Evolutionary conservation across 2,888 invertebrate species (phyloP).

Genomic region (Eristalinus sepulchralis): DNA sequence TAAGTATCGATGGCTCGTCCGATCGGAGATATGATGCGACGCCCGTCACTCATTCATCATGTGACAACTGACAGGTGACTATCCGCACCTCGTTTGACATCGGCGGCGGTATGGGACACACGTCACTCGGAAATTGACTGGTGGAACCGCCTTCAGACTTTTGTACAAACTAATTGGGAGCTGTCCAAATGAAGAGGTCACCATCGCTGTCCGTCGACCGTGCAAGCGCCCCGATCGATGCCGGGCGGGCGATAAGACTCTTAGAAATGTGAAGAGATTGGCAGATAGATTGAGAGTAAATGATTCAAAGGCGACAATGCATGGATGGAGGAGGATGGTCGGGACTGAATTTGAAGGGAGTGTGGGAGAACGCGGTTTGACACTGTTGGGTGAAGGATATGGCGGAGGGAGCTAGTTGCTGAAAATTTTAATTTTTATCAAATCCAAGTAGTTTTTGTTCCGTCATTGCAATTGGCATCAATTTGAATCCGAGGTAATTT

Average conservation of each 20-base stretch:
- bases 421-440: no score
- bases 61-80: conserved; percentile 66
- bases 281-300: conserved; percentile 24
- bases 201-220: background rate
- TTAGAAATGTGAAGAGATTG: conserved; percentile 29
- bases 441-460: no score
- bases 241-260: conserved; percentile 42
- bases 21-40: conserved; percentile 29
- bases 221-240: conserved; percentile 41
- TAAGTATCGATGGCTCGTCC: conserved; percentile 26
- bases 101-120: conserved; percentile 54
- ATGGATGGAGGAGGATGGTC: background rate
- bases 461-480: no score
- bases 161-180: conserved; percentile 64
- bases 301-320: conserved; percentile 30
- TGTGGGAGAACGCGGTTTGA: no score
- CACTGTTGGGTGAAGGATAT: no score
- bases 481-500: no score
- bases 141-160: conserved; percentile 55
- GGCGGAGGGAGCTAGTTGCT: no score
- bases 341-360: no score
- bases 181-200: conserved; percentile 65
- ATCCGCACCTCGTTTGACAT: conserved; percentile 59
- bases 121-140: conserved; percentile 46
- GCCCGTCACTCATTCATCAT: conserved; percentile 59